Conservation (phyloP, 2,113 vertebrate genomes). For the Phycodurus eques region DNA sequence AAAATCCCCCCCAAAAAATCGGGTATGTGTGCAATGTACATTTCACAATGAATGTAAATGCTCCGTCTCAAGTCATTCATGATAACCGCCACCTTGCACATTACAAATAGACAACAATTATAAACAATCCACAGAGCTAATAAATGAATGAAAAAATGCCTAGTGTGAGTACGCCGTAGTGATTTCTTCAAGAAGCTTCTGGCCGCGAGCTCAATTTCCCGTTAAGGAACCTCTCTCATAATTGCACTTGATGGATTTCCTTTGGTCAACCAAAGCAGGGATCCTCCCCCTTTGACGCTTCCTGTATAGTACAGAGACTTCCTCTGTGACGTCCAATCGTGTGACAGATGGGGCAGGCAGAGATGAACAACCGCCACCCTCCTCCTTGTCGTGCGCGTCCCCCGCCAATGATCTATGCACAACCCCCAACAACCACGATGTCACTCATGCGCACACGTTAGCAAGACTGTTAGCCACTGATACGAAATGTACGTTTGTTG, state of each 20-base stretch:
- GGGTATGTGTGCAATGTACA: no score
- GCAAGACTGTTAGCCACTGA: conserved; percentile 21
- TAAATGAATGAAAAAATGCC: neutral
- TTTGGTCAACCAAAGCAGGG: conserved; percentile 61
- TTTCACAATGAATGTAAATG: no score
- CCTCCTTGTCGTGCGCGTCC: conserved; percentile 9
- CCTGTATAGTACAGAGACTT: conserved; percentile 57
- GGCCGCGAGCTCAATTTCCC: conserved; percentile 39
- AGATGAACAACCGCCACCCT: conserved; percentile 42
- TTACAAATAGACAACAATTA: neutral
- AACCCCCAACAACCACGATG: conserved; percentile 59
- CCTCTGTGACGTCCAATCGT: neutral
- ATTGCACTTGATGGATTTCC: conserved; percentile 53
- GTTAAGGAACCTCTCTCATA: conserved; percentile 56
- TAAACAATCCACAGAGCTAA: neutral
- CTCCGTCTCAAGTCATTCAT: neutral
- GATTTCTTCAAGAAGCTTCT: conserved; percentile 41
- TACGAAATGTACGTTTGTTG: conserved; percentile 35
- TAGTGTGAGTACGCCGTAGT: conserved; percentile 13
- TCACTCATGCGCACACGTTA: conserved; percentile 52
- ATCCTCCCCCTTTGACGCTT: conserved; percentile 58
- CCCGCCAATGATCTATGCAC: conserved; percentile 61
- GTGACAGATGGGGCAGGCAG: neutral
- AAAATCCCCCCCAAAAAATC: no score
- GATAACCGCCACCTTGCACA: neutral